Base-by-base conservation (phyloP, 1,140 invertebrate genomes). In the Ylistrum balloti region DNA sequence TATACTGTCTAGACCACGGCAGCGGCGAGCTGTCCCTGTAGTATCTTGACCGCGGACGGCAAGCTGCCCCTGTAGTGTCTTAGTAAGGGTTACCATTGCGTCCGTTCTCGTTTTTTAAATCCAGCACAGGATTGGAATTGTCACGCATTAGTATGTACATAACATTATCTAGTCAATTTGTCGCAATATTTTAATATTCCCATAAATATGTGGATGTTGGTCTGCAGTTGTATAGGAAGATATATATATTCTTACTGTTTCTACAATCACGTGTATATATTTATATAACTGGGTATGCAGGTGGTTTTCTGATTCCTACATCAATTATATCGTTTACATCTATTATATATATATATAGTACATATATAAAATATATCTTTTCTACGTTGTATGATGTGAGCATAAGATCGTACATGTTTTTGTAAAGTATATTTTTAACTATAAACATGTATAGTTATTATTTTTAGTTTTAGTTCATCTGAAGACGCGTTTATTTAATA, bases 341-440 rank as follows among this genome's bases (percentile, higher is more conserved):
- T 74, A 74, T 74, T 28, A 74, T 74, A 74, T 74, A n/a, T 74
- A 74, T 74, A 74, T 74, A 74, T 74, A 3, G 7, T 17, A 74
- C 17, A 74, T 28, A 74, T 74, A n/a, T 17, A 28, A 74, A 17
- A 74, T 74, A 74, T 74, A 74, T 74, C 56, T 74, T 74, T 74
- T 74, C 56, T 74, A 74, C 56, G 56, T 74, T 74, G 56, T 74
- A 28, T 74, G 56, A 74, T 74, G 56, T 17, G 56, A 74, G 56
- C 56, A 74, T 74, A 74, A 74, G 28, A 28, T 74, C 56, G 56
- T 74, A 74, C n/a, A 74, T 74, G 22, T 74, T 74, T 74, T 74
- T 74, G 56, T 74, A 74, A 74, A 74, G 56, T 74, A 74, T 74
- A 74, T 74, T 74, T 74, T 74, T 74, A 74, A 74, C 56, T 74